Conservation (phyloP, 2,113 vertebrate species). For the Gopherus flavomarginatus region DNA sequence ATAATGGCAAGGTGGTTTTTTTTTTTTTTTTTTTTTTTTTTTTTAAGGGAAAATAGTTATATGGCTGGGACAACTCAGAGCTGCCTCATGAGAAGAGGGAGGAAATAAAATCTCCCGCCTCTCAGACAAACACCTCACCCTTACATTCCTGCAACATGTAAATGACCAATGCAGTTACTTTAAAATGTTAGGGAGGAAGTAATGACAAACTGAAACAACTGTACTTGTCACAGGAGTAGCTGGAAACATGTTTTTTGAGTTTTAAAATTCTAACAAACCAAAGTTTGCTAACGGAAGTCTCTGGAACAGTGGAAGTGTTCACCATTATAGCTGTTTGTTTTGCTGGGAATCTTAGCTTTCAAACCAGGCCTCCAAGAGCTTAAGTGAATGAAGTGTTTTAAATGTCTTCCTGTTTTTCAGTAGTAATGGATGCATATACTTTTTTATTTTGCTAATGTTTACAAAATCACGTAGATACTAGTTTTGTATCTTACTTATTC, state of each 20-base stretch:
- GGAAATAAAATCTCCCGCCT: neutral
- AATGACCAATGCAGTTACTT: neutral
- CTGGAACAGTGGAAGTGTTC: neutral
- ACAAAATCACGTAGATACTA: neutral
- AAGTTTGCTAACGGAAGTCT: neutral
- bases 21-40: neutral
- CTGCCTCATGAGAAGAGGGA: neutral
- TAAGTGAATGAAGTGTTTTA: neutral
- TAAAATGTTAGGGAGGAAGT: neutral
- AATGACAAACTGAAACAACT: neutral
- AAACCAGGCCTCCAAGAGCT: neutral
- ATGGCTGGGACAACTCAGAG: neutral
- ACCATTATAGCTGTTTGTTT: neutral
- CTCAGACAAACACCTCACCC: neutral
- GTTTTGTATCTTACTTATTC: neutral
- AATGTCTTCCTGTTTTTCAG: neutral
- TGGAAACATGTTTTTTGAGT: neutral
- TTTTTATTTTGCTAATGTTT: neutral
- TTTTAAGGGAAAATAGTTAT: neutral
- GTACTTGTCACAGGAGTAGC: neutral
- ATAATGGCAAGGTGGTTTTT: neutral
- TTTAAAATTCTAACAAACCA: fast-evolving
- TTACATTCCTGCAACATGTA: neutral
- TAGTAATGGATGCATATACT: neutral
- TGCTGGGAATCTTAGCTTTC: neutral